These are phyloP conservation scores for Nothobranchius kuhntae DNA, from an alignment of 2,113 vertebrate genomes.

Conservation along the genomic window DNA sequence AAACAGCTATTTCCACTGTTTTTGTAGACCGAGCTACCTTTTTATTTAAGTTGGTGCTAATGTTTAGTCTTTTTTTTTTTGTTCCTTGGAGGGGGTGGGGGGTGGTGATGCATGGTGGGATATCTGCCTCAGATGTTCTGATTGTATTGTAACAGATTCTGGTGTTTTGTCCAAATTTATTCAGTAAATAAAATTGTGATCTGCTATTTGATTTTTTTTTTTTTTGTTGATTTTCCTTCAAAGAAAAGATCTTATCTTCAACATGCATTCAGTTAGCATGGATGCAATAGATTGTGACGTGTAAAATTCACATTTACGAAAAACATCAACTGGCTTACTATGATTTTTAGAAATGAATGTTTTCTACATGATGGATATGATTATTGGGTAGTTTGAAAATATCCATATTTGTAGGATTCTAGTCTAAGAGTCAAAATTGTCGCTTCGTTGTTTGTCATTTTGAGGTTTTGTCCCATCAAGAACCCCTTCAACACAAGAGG, in stretches of 20 bases:
- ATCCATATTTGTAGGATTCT: too few relatives aligned
- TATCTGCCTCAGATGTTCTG: slow-evolving; percentile 99
- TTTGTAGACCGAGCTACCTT: slow-evolving; percentile 86
- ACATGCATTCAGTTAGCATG: too few relatives aligned
- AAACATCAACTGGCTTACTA: too few relatives aligned
- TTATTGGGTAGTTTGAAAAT: too few relatives aligned
- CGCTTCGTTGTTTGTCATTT: too few relatives aligned
- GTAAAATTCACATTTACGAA: too few relatives aligned
- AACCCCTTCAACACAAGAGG: too few relatives aligned
- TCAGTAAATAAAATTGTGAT: slow-evolving; percentile 99
- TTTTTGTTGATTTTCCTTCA: neutral
- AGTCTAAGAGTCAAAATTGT: too few relatives aligned
- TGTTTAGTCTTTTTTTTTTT: slow-evolving; percentile 80
- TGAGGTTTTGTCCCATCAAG: too few relatives aligned
- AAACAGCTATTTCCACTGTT: slow-evolving; percentile 75
- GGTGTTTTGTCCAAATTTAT: slow-evolving; percentile 99
- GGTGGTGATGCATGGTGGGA: slow-evolving; percentile 91
- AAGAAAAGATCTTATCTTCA: neutral
- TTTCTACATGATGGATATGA: too few relatives aligned
- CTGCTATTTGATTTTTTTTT: slow-evolving; percentile 80
- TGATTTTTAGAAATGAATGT: too few relatives aligned
- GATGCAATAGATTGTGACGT: too few relatives aligned
- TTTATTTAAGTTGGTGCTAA: slow-evolving; percentile 89
- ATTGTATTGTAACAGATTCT: slow-evolving; percentile 98
- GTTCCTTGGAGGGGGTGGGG: slow-evolving; percentile 76